Evolutionary conservation across 2,113 vertebrate genomes (phyloP).

Genomic region (Sula dactylatra): DNA sequence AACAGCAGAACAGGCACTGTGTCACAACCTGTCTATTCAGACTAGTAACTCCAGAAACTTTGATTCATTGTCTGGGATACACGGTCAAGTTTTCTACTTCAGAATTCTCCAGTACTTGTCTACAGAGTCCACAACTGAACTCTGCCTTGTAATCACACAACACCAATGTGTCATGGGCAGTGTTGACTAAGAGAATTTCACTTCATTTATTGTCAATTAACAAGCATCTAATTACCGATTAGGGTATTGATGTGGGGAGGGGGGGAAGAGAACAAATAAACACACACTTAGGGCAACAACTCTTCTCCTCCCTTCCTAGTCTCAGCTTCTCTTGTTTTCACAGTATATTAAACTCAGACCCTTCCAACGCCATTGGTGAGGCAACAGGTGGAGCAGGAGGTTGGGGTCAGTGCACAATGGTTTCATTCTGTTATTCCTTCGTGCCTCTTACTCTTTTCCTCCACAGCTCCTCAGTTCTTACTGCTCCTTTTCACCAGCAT

Average conservation of each 20-base stretch:
- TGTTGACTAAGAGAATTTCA: background rate
- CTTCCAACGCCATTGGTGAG: background rate
- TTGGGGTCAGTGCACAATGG: background rate
- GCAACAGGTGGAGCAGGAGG: background rate
- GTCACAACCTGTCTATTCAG: background rate
- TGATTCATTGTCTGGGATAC: background rate
- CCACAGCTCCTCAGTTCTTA: background rate
- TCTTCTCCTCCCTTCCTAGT: background rate
- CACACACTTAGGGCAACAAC: background rate
- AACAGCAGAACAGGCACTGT: background rate
- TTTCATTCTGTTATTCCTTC: background rate
- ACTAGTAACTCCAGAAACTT: background rate
- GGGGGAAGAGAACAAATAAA: background rate
- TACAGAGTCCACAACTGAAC: background rate
- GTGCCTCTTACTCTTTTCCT: background rate
- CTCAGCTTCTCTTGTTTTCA: background rate
- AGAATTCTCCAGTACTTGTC: background rate
- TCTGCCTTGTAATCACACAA: background rate
- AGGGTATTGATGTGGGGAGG: accelerated
- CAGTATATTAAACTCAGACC: background rate
- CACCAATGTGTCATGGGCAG: background rate
- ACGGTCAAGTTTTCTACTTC: background rate
- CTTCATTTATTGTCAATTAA: background rate
- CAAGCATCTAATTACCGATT: background rate
- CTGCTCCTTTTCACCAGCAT: background rate